Evolutionary conservation across 2,113 vertebrate species (phyloP).

Genomic region (Amphilophus citrinellus): DNA sequence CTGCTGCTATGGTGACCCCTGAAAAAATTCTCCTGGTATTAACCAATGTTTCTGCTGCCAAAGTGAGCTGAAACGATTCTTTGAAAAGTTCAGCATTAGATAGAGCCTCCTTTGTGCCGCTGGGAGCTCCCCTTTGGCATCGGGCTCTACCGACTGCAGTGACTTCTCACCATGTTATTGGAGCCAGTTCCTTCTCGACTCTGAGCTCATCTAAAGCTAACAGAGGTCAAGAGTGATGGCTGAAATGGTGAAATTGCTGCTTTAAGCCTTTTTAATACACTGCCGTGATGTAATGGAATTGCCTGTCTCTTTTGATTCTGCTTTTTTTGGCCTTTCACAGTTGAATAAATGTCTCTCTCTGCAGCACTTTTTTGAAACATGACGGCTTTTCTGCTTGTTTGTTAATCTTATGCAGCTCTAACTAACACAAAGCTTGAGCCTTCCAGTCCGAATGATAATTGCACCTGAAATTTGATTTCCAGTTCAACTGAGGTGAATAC

Average conservation of each 20-base stretch:
- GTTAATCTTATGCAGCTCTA: constrained; percentile 6
- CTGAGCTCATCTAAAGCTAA: constrained; percentile 68
- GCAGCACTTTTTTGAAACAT: constrained; percentile 25
- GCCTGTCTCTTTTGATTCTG: constrained; percentile 56
- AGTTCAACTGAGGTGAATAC: background rate
- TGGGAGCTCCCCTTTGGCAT: constrained; percentile 62
- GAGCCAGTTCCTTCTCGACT: constrained; percentile 60
- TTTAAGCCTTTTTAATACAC: constrained; percentile 57
- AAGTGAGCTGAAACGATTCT: constrained; percentile 56
- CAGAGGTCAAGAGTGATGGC: constrained; percentile 64
- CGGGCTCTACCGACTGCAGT: constrained; percentile 36
- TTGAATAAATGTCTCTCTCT: constrained; percentile 41
- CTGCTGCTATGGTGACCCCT: constrained; percentile 67
- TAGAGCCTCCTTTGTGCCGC: constrained; percentile 73
- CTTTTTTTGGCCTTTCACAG: constrained; percentile 44
- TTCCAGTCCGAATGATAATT: constrained; percentile 20
- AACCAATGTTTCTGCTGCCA: constrained; percentile 56
- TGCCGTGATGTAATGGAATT: constrained; percentile 71
- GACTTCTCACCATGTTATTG: constrained; percentile 68
- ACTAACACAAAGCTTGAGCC: background rate
- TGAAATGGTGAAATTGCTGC: constrained; percentile 61
- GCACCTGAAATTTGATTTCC: constrained; percentile 41
- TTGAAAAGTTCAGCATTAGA: constrained; percentile 50
- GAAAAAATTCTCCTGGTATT: constrained; percentile 32
- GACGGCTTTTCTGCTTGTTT: constrained; percentile 8